Base-by-base conservation (phyloP, 1,140 invertebrate genomes). In the Teleopsis dalmanni region DNA sequence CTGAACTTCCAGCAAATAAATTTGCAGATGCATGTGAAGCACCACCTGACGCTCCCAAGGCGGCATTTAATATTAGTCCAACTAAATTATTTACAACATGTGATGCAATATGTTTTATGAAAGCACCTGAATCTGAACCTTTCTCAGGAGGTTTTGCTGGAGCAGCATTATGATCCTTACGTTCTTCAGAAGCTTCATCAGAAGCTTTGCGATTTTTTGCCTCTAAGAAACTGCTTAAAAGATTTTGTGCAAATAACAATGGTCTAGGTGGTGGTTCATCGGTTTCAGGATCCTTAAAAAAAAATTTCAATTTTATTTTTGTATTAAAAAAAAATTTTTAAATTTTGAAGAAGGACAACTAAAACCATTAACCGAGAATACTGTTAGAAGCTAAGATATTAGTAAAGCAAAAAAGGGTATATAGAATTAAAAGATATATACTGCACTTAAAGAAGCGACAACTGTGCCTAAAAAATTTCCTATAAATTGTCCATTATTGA, bases 401-500 rank as follows among this genome's bases (percentile, higher is more conserved):
- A 34, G 13, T 45, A 29, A 10, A 33, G 16, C 16, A 40, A 33
- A 49, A 6, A 44, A 49, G 11, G 6, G 29, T 16, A 48, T 37
- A 16, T n/a, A n/a, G n/a, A n/a, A n/a, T n/a, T n/a, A n/a, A n/a
- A n/a, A 7, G 9, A 56, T 67, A 68, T 52, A 53, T 72, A 73
- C 71, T 58, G 70, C 70, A 59, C 71, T 72, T 19, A 65, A 51
- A 41, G 63, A 57, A 16, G 62, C 66, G 13, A 72, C 29, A 9
- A 72, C 52, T 35, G 70, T 69, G 37, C 68, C 63, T 18, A 70
- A 25, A 29, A 73, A 69, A 51, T 73, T 67, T 50, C 71, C 71
- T 38, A 73, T 26, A 22, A 73, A 73, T 51, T 60, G 59, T 44
- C 71, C 71, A 54, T 73, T 73, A 40, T 72, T 72, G 1, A 67